Percentiles rank a stretch among this genome's conserved stretches.
Evolutionary conservation across 2,113 vertebrate genomes (phyloP).

Genomic region (Cephalopterus ornatus): DNA sequence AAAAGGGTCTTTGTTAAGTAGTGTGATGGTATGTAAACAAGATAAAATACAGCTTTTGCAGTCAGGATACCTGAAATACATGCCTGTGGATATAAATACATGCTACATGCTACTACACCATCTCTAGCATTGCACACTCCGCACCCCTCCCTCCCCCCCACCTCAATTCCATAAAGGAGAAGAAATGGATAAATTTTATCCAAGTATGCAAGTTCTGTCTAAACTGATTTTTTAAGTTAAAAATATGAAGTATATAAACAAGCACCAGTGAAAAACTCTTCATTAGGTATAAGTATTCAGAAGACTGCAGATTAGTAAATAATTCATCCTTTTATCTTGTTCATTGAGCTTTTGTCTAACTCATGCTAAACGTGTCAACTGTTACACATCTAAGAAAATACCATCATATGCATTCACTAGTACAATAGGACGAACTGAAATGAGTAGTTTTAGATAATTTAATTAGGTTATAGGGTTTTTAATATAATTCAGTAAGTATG

Average conservation of each 20-base stretch:
- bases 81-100: not conserved
- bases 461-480: constrained; percentile 79
- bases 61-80: not conserved
- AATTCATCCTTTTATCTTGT: constrained; percentile 23
- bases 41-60: not conserved
- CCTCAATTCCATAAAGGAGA: not conserved
- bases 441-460: constrained; percentile 77
- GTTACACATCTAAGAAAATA: constrained; percentile 54
- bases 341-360: constrained; percentile 44
- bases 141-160: too few relatives aligned
- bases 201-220: not conserved
- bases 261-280: constrained; percentile 3
- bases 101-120: not conserved
- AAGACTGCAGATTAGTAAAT: constrained; percentile 37
- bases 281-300: not conserved
- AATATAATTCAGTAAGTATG: constrained; percentile 79
- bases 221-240: constrained; percentile 11
- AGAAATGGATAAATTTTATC: not conserved
- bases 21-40: not conserved
- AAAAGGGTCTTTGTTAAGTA: not conserved
- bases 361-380: constrained; percentile 54
- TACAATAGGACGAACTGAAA: constrained; percentile 68
- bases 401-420: constrained; percentile 52
- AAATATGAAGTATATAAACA: not conserved
- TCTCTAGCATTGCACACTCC: not conserved